Evolutionary conservation across 92 coral and sea anemone genomes (phyloP), one percentile per base, ranked within the genome.

Genomic region (Chrysogorgia sp.): DNA sequence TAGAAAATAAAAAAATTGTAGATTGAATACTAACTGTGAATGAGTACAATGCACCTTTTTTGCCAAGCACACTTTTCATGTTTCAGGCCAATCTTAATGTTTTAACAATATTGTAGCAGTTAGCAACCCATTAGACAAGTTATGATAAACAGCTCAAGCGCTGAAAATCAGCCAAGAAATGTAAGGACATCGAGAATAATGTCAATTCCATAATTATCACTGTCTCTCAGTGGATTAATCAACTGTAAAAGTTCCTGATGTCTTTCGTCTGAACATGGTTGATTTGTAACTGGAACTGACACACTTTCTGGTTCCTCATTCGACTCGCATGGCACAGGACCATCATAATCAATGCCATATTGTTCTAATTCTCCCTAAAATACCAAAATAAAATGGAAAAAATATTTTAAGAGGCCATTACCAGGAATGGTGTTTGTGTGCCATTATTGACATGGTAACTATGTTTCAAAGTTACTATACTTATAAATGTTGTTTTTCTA

Each of bases 281-380:
- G 41, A 63, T 65, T 43, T 71, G 87, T 58, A 34, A 64, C 63
- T n/a, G 86, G 49, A 84, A 77, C 83, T 30, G 37, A 37, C 24
- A 53, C 65, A 67, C 66, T 40, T 28, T 65, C 76, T n/a, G 52
- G 32, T 64, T 30, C 48, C 50, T 74, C 71, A 84, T 66, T 67
- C 35, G 56, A 67, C 41, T 69, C 86, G 34, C 68, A 82, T 67
- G 83, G 75, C 29, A 84, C 59, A 26, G 83, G 87, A 6, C 77
- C 87, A 77, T 84, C 79, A 30, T 56, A 55, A 81, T 84, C 83
- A 58, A 84, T 84, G 24, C 87, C 79, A 84, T 76, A 77, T 41
- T 58, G 40, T 50, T 65, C 63, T 40, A 84, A 40, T 55, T 84
- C 87, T 23, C 56, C 83, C 83, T 77, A 58, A 21, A 70, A 37